These are phyloP conservation scores for Allophyes oxyacanthae DNA, from an alignment of 2,888 invertebrate species.

Conservation along the genomic window DNA sequence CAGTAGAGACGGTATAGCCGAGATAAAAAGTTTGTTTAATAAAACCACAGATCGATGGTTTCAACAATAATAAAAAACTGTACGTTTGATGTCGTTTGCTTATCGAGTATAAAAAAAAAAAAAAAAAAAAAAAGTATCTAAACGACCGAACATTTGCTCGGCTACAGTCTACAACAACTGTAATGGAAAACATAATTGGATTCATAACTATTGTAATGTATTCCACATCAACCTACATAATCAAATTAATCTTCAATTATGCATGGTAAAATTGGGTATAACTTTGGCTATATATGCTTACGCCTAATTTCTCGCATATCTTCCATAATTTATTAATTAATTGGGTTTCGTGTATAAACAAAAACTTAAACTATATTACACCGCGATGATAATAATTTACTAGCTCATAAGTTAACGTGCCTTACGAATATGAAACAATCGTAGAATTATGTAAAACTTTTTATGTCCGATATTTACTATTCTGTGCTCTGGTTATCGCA, in stretches of 20 bases:
- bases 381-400: no score
- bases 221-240: slow-evolving; percentile 22
- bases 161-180: slow-evolving; percentile 16
- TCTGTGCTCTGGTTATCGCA: no score
- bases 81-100: slow-evolving; percentile 31
- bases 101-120: no score
- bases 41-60: slow-evolving; percentile 28
- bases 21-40: slow-evolving; percentile 44
- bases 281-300: slow-evolving; percentile 1
- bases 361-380: background rate
- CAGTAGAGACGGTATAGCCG: slow-evolving; percentile 25
- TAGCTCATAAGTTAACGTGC: no score
- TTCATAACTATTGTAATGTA: slow-evolving; percentile 12
- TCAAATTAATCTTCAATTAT: slow-evolving; percentile 23
- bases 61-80: slow-evolving; percentile 13
- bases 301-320: background rate
- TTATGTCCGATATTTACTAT: no score
- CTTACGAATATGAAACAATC: no score
- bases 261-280: slow-evolving; percentile 19
- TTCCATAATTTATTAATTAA: slow-evolving; percentile 1
- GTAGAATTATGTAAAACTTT: no score
- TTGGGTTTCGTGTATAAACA: background rate
- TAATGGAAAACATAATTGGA: slow-evolving; percentile 27
- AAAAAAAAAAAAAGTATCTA: no score
- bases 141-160: slow-evolving; percentile 19